Base-by-base conservation (phyloP, 2,888 invertebrate genomes). In the Yponomeuta evonymella region DNA sequence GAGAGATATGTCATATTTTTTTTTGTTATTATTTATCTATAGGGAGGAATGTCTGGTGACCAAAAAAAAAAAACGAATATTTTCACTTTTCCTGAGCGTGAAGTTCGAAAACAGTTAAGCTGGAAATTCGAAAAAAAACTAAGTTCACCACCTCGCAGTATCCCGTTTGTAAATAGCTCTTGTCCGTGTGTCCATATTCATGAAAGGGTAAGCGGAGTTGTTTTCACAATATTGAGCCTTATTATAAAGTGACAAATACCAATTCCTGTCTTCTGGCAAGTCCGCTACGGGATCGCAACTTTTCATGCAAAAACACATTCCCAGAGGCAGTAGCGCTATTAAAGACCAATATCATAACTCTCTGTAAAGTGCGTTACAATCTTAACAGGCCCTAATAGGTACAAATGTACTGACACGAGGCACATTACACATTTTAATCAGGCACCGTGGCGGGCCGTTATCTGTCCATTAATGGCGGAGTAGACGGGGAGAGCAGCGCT, bases 381-480 rank as follows among this genome's bases (percentile, higher is more conserved):
- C 51, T 58, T 58, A 58, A 58, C 51, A 58, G 51, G 51, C 51
- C 12, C 51, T 58, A 58, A 58, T 58, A 58, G 51, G 51, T 58
- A 58, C 51, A 58, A 58, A 58, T 58, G 51, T 58, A 12, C 51
- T 58, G 51, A 58, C 51, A 15, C 51, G 51, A 15, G 51, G 51
- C 51, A 58, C 51, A 58, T 58, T 58, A 58, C 51, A 58, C 51
- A 58, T 58, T 58, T 58, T 58, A 58, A 58, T 58, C 51, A 58
- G 51, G 51, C 51, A 58, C 15, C 51, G 51, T 58, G 43, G 67
- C 11, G 67, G 36, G n/a, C 67, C 76, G 76, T 79, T 88, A 89
- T 89, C 89, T 77, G 75, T 73, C 72, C 78, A 77, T 83, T 89
- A 89, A 89, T 89, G 89, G 88, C 78, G 78, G 82, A 80, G 79